phyloP scores from a whole-genome alignment of 2,113 vertebrate genomes.

The Nipponia nippon region DNA sequence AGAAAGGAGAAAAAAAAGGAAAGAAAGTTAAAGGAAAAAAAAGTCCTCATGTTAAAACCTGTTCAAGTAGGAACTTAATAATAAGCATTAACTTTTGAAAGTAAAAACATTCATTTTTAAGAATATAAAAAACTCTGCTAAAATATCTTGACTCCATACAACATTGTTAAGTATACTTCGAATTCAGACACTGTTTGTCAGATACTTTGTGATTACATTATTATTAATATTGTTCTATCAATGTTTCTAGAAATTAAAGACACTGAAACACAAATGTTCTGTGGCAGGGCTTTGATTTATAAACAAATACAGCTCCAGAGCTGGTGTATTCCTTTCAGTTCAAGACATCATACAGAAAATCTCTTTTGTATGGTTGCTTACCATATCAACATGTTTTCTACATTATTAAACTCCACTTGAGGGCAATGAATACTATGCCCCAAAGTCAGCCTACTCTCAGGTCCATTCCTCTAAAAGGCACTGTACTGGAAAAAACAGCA shows the following conservation, averaged over 20 bases:
- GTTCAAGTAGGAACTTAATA: neutral
- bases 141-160: neutral
- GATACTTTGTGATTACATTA: neutral
- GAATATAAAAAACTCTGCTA: neutral
- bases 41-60: neutral
- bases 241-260: neutral
- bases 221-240: neutral
- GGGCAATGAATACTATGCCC: neutral
- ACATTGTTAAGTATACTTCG: neutral
- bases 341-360: neutral
- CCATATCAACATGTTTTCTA: neutral
- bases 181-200: neutral
- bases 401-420: neutral
- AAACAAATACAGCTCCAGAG: neutral
- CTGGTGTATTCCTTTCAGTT: neutral
- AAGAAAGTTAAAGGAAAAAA: neutral
- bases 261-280: neutral
- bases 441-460: neutral
- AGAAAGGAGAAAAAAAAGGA: neutral
- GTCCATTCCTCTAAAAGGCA: neutral
- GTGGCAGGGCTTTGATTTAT: neutral
- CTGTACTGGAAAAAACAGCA: neutral
- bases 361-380: neutral
- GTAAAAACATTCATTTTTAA: neutral
- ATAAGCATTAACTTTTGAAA: neutral